Conservation (phyloP, 1,140 invertebrate species). For the Arctopsyche grandis region DNA sequence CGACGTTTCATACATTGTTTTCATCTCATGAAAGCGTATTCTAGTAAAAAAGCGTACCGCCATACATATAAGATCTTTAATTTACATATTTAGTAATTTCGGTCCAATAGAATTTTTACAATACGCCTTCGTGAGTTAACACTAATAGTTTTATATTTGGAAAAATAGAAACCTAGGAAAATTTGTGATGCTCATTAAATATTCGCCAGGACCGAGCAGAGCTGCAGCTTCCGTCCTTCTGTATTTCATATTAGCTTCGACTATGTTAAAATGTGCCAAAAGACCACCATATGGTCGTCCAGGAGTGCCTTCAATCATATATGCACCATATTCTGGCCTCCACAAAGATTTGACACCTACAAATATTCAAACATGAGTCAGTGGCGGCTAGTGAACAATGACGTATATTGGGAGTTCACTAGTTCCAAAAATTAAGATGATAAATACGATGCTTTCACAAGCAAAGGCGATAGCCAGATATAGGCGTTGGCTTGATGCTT, state of each 20-base stretch:
- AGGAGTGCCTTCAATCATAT: slow-evolving; percentile 99
- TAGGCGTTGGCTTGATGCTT: too few species aligned
- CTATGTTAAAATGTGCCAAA: slow-evolving; percentile 96
- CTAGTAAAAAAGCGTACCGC: too few species aligned
- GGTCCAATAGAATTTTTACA: too few species aligned
- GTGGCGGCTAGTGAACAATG: too few species aligned
- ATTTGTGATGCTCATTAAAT: slow-evolving; percentile 88
- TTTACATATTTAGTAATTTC: too few species aligned
- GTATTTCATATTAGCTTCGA: slow-evolving; percentile 96
- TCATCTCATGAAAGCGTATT: too few species aligned
- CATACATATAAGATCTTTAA: too few species aligned
- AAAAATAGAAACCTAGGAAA: slow-evolving; percentile 83
- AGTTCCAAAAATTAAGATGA: too few species aligned
- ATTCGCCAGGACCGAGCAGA: slow-evolving; percentile 83
- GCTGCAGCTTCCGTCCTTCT: slow-evolving; percentile 87
- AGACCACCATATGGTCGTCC: slow-evolving; percentile 94
- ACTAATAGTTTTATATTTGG: background rate
- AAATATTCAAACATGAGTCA: slow-evolving; percentile 56
- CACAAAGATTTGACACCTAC: slow-evolving; percentile 87
- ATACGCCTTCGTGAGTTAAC: background rate
- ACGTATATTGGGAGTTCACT: too few species aligned
- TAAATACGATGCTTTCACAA: too few species aligned
- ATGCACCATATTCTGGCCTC: slow-evolving; percentile 97
- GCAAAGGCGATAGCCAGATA: too few species aligned
- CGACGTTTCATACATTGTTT: too few species aligned